Percentiles rank a stretch among this genome's conserved stretches.
These are phyloP conservation scores for Notodonta ziczac DNA, from an alignment of 2,888 invertebrate species.

Conservation along the genomic window DNA sequence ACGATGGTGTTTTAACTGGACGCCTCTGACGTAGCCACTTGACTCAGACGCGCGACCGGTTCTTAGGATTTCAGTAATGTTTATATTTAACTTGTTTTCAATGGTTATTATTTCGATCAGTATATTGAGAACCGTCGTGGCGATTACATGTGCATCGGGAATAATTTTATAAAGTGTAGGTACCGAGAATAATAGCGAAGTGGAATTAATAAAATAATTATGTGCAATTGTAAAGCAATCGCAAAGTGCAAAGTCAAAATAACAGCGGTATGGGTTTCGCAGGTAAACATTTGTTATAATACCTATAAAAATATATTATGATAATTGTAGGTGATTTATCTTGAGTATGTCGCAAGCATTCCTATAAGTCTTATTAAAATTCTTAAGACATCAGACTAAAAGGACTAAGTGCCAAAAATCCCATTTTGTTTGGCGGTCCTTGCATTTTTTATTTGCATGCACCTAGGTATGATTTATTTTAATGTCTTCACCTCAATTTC, in stretches of 20 bases:
- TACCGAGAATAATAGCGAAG: background rate
- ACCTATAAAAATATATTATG: too few species aligned
- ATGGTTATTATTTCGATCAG: slow-evolving; percentile 48
- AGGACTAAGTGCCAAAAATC: too few species aligned
- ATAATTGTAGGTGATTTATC: too few species aligned
- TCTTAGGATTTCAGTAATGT: slow-evolving; percentile 48
- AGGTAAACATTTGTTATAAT: slow-evolving; percentile 24
- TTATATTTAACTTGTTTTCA: slow-evolving; percentile 57
- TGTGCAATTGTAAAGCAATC: slow-evolving; percentile 49
- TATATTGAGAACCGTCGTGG: slow-evolving; percentile 44
- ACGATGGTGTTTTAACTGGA: background rate
- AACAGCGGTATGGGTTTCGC: slow-evolving; percentile 34
- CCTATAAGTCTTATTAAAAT: too few species aligned
- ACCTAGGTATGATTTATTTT: too few species aligned
- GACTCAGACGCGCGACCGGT: slow-evolving; percentile 5
- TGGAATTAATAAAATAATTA: slow-evolving; percentile 20
- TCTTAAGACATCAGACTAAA: too few species aligned
- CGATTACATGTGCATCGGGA: slow-evolving; percentile 42
- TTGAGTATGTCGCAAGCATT: too few species aligned
- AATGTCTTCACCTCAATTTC: too few species aligned
- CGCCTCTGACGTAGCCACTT: slow-evolving; percentile 2
- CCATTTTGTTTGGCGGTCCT: too few species aligned
- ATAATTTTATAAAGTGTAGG: slow-evolving; percentile 7
- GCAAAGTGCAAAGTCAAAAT: slow-evolving; percentile 40
- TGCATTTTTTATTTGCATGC: too few species aligned